These are phyloP conservation scores for Caenorhabditis japonica DNA, from an alignment of 2,888 invertebrate genomes.

Conservation along the genomic window DNA sequence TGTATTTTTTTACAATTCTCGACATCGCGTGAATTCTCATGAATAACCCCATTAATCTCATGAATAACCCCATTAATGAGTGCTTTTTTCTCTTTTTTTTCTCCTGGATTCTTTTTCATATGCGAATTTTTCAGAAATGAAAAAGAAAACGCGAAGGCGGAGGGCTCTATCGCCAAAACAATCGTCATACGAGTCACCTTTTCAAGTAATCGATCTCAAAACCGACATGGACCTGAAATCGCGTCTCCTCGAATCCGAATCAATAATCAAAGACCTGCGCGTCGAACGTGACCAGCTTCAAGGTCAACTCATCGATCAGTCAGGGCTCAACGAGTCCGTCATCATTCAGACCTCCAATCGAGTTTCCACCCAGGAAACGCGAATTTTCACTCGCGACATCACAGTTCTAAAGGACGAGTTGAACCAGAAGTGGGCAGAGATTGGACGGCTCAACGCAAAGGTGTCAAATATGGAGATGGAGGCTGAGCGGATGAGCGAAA, in stretches of 20 bases:
- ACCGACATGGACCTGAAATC: slow-evolving; percentile 14
- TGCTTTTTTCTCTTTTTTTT: no score
- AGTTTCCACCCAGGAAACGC: slow-evolving; percentile 41
- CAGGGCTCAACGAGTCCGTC: slow-evolving; percentile 41
- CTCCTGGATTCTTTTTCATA: no score
- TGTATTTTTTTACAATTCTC: no score
- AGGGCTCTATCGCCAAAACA: slow-evolving; percentile 30
- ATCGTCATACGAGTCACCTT: slow-evolving; percentile 30
- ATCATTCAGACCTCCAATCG: slow-evolving; percentile 38
- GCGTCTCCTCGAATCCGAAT: slow-evolving; percentile 11
- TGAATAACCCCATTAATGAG: no score
- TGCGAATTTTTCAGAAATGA: no score
- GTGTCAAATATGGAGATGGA: slow-evolving; percentile 5
- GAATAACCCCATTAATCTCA: no score
- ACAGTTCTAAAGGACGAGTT: slow-evolving; percentile 27
- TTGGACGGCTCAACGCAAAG: no score
- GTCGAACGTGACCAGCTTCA: slow-evolving; percentile 18
- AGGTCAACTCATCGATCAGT: slow-evolving; percentile 1
- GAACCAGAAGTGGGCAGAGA: slow-evolving; percentile 14
- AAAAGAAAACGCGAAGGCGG: slow-evolving; percentile 27
- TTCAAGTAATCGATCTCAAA: slow-evolving; percentile 24
- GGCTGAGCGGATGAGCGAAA: neutral
- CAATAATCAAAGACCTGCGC: slow-evolving; percentile 17
- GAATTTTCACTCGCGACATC: slow-evolving; percentile 28
- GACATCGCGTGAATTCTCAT: no score